Conservation (phyloP, 2,797 vertebrate species). For the Scyliorhinus canicula region DNA sequence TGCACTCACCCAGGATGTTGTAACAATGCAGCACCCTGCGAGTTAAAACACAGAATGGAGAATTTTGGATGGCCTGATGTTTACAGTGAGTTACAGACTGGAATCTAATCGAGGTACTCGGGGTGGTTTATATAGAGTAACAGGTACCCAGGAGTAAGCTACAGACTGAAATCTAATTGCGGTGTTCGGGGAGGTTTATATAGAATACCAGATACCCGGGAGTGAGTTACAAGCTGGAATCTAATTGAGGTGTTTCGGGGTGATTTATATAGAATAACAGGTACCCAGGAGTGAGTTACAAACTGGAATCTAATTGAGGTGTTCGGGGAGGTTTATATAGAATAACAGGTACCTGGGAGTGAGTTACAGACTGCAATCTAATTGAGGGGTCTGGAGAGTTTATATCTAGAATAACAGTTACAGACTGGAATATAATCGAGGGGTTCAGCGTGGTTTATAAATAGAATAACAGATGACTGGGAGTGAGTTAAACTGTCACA, state of each 20-base stretch:
- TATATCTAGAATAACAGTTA: background rate
- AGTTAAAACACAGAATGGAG: too few relatives aligned
- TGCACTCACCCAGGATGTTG: too few relatives aligned
- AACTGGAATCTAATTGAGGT: background rate
- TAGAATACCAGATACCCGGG: background rate
- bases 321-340: background rate
- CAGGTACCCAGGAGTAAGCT: too few relatives aligned
- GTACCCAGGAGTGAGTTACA: background rate
- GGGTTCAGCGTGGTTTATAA: background rate
- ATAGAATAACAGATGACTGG: background rate
- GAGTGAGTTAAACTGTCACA: background rate
- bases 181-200: background rate
- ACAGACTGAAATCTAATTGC: too few relatives aligned
- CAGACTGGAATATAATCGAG: background rate
- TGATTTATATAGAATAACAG: background rate
- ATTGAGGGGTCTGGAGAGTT: background rate
- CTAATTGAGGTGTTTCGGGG: background rate
- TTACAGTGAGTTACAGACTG: too few relatives aligned
- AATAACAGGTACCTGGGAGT: background rate
- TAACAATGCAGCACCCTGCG: too few relatives aligned
- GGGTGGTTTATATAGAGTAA: too few relatives aligned
- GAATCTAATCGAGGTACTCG: too few relatives aligned
- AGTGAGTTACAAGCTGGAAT: background rate
- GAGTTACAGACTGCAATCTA: background rate
- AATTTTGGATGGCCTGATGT: too few relatives aligned